Conservation (phyloP, 2,113 vertebrate genomes). For the Ovis canadensis region DNA sequence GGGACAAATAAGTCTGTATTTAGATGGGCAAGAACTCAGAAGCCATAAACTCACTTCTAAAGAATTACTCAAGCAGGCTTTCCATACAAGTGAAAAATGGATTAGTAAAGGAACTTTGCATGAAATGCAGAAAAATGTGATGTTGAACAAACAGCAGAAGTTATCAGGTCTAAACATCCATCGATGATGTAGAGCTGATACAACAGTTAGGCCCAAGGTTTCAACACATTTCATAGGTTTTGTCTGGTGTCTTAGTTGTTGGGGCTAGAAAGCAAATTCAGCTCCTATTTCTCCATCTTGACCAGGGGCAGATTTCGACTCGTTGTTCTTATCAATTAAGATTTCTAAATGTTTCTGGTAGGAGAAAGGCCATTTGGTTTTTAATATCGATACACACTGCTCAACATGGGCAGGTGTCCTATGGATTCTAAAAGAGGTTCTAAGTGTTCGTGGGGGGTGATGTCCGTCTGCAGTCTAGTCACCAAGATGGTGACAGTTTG, state of each 20-base stretch:
- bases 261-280: neutral
- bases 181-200: neutral
- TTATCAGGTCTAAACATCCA: neutral
- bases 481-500: neutral
- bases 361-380: neutral
- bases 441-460: rapidly evolving
- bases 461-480: rapidly evolving
- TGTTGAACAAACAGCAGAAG: neutral
- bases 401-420: neutral
- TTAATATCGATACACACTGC: rapidly evolving
- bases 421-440: rapidly evolving
- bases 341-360: neutral
- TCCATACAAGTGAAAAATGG: neutral
- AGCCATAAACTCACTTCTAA: neutral
- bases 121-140: neutral
- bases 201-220: neutral
- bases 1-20: no score
- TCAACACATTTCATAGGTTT: neutral
- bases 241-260: neutral
- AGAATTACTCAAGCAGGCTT: neutral
- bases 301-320: neutral
- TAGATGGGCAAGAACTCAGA: neutral
- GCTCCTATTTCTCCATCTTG: neutral
- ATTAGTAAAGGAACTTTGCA: neutral
- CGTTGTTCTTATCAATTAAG: neutral